Base-by-base conservation (phyloP, 1,140 invertebrate genomes). In the Holcopasites calliopsidis region DNA sequence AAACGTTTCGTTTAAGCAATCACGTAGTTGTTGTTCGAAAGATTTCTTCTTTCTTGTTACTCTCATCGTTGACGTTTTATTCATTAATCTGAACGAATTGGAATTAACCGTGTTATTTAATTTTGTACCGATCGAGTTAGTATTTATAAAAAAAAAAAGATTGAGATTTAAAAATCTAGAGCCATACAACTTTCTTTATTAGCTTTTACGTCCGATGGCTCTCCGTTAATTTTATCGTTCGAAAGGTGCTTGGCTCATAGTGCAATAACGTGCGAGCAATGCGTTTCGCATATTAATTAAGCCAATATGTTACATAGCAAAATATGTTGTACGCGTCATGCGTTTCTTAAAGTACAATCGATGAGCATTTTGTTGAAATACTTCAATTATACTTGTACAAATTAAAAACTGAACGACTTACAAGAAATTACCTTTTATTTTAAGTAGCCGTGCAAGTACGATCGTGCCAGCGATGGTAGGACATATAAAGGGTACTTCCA, bases 21-120 rank as follows among this genome's bases (percentile, higher is more conserved):
- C n/a, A n/a, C n/a, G 57, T 71, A 71, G 47, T 42, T 28, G 35
- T 64, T 72, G 33, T 13, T 35, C 31, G 16, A 58, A 31, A 5
- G 18, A 13, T 57, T 64, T 35, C 47, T 58, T 33, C 58, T 52
- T 64, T 52, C 16, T 64, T 64, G 26, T 72, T 72, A 72, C 16
- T 13, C 54, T 16, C 38, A 35, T 31, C 21, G 21, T 52, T n/a
- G n/a, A n/a, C 3, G 49, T 66, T 40, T 6, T 35, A 50, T 28
- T 73, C 33, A 28, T 21, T 38, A 16, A 23, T 8, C 44, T 18
- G 44, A 18, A 5, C 44, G 16, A n/a, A 47, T 47, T n/a, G 5
- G 16, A 47, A 18, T 47, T 47, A 47, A 47, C n/a, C 44, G 44
- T n/a, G 44, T 4, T 47, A 47, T 13, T 16, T 47, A n/a, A 47